Conservation (phyloP, 1,140 invertebrate genomes). For the Papilio dardanus region DNA sequence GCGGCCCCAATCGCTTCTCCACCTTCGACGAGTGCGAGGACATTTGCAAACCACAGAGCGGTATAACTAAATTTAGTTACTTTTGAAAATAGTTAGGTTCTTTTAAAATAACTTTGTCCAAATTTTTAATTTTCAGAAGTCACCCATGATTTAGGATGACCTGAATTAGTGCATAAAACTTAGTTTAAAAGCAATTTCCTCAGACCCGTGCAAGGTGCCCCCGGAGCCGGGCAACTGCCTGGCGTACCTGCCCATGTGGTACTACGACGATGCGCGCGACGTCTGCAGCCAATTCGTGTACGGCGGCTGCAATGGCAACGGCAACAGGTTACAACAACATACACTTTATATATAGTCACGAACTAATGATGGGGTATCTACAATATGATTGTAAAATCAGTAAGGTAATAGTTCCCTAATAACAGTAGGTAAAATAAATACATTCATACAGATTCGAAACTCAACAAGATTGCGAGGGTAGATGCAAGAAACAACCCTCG, state of each 20-base stretch:
- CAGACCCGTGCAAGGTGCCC: constrained; percentile 84
- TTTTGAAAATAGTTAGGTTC: too few relatives aligned
- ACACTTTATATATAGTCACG: not conserved
- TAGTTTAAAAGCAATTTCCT: not conserved
- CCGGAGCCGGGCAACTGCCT: constrained; percentile 89
- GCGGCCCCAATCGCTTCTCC: constrained; percentile 91
- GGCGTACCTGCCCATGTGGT: constrained; percentile 86
- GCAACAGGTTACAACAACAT: constrained; percentile 87
- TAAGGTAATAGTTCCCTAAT: constrained; percentile 5
- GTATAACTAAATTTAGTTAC: constrained; percentile 41
- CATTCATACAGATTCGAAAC: constrained; percentile 55
- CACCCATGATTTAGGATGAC: not conserved
- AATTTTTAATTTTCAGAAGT: too few relatives aligned
- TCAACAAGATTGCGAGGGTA: constrained; percentile 57
- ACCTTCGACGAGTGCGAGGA: constrained; percentile 85
- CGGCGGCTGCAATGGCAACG: constrained; percentile 92
- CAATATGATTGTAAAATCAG: too few relatives aligned
- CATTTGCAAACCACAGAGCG: constrained; percentile 77
- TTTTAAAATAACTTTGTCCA: too few relatives aligned
- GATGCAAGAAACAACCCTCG: constrained; percentile 48
- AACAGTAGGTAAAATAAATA: not conserved
- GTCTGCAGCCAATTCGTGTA: constrained; percentile 89
- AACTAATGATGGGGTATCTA: not conserved
- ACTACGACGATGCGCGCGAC: constrained; percentile 85
- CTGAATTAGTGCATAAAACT: not conserved